A percentile compares a stretch with the other conserved stretches of the same genome.
phyloP scores from a whole-genome alignment of 2,888 invertebrate species.

The Coenonympha arcania region DNA sequence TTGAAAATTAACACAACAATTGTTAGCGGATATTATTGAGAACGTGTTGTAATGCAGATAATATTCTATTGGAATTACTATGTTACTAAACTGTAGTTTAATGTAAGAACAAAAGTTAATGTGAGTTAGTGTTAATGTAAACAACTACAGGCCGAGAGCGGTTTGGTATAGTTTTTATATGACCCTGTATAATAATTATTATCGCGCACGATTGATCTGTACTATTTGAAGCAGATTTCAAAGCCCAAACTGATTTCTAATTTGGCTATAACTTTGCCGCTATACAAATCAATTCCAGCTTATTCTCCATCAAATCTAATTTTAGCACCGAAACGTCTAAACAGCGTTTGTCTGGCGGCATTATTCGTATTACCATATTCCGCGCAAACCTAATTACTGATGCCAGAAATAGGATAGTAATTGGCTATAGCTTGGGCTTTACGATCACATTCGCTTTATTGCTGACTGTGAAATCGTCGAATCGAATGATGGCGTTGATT shows the following conservation, averaged over 20 bases:
- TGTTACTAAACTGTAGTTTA: too few relatives aligned
- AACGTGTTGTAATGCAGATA: neutral
- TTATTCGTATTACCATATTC: conserved; percentile 21
- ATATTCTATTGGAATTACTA: too few relatives aligned
- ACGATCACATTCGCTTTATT: conserved; percentile 32
- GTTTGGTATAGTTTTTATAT: too few relatives aligned
- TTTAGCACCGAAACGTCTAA: conserved; percentile 5
- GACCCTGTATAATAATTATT: too few relatives aligned
- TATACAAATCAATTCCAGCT: neutral
- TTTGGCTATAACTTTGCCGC: neutral
- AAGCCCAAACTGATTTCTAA: neutral
- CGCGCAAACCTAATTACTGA: conserved; percentile 29
- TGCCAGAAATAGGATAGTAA: conserved; percentile 25
- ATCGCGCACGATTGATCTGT: too few relatives aligned
- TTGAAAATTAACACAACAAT: neutral
- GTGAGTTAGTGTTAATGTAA: too few relatives aligned
- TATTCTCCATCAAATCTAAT: conserved; percentile 2
- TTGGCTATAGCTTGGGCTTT: conserved; percentile 32
- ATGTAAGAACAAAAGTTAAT: too few relatives aligned
- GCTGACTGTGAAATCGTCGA: conserved; percentile 23
- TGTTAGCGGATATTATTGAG: neutral
- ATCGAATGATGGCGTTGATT: conserved; percentile 20
- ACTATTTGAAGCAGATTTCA: too few relatives aligned
- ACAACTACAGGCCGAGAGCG: too few relatives aligned
- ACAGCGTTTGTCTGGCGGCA: conserved; percentile 6